A percentile compares a stretch with the other conserved stretches of the same genome.
phyloP scores from a whole-genome alignment of 2,797 vertebrate genomes.

The Emys orbicularis region DNA sequence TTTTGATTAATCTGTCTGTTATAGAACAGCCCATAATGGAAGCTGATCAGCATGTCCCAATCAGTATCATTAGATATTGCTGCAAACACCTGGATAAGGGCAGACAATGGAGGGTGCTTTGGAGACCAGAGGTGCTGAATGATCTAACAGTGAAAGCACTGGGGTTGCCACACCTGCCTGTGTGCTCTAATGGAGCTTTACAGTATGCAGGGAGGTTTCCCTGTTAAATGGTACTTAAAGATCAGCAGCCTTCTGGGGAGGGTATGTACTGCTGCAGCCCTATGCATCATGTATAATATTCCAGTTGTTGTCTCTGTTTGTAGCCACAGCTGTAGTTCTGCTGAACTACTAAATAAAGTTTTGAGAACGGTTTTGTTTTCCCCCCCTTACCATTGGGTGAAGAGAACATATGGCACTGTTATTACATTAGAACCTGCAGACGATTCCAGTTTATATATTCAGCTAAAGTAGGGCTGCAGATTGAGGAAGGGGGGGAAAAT shows the following conservation, averaged over 20 bases:
- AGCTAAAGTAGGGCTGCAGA: neutral
- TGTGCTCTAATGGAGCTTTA: slow-evolving; percentile 18
- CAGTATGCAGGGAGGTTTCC: neutral
- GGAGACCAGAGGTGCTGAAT: slow-evolving; percentile 27
- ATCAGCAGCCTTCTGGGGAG: slow-evolving; percentile 63
- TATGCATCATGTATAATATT: slow-evolving; percentile 5
- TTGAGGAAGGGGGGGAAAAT: neutral
- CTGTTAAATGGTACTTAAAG: slow-evolving; percentile 65
- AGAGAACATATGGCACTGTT: slow-evolving; percentile 53
- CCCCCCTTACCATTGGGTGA: slow-evolving; percentile 41
- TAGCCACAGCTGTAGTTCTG: slow-evolving; percentile 59
- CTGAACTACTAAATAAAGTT: slow-evolving; percentile 53
- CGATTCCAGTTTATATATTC: slow-evolving; percentile 50
- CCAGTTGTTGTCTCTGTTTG: slow-evolving; percentile 64
- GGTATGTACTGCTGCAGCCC: neutral
- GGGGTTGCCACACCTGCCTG: slow-evolving; percentile 32
- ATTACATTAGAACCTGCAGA: slow-evolving; percentile 51
- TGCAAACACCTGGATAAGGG: slow-evolving; percentile 49
- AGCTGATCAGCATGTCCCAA: slow-evolving; percentile 29
- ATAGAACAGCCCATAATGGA: slow-evolving; percentile 25
- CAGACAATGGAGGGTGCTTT: slow-evolving; percentile 38
- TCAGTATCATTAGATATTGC: slow-evolving; percentile 34
- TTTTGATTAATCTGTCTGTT: slow-evolving; percentile 50
- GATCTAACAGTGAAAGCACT: slow-evolving; percentile 26
- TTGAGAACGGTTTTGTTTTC: slow-evolving; percentile 47